Evolutionary conservation across 2,888 invertebrate genomes (phyloP).

Genomic region (Limnephilus auricula): DNA sequence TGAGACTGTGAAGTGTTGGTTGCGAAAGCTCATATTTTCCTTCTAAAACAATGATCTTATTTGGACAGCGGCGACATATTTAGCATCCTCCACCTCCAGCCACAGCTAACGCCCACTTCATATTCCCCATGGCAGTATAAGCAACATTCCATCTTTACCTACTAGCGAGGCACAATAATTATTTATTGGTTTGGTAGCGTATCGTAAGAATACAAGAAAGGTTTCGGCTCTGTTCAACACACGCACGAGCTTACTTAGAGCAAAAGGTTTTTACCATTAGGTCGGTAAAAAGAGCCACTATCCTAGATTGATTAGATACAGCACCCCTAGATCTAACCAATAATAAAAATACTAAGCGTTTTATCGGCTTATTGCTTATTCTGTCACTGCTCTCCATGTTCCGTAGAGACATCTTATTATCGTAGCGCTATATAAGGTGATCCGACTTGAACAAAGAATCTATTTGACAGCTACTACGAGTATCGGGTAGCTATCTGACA

Average conservation of each 20-base stretch:
- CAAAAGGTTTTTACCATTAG: not conserved
- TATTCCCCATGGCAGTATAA: not conserved
- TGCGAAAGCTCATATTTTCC: slow-evolving; percentile 9
- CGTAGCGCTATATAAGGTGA: not conserved
- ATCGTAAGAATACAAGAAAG: not conserved
- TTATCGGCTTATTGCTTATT: not conserved
- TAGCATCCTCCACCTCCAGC: not conserved
- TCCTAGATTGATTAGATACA: not conserved
- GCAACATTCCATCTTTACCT: slow-evolving; percentile 22
- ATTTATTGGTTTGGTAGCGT: not conserved
- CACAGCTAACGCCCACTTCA: not conserved
- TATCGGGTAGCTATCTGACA: not conserved
- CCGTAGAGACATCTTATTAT: not conserved
- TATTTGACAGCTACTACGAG: not conserved
- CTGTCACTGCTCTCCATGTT: not conserved
- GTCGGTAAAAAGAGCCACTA: not conserved
- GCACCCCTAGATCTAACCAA: not conserved
- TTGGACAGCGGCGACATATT: slow-evolving; percentile 26
- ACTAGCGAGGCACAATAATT: not conserved
- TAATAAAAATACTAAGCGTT: not conserved
- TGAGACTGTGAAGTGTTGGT: not conserved
- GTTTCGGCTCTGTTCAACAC: not conserved
- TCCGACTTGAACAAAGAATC: not conserved
- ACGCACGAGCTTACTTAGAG: not conserved
- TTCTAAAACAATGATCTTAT: slow-evolving; percentile 22